Conservation (phyloP, 2,113 vertebrate species). For the Campylorhamphus procurvoides region DNA sequence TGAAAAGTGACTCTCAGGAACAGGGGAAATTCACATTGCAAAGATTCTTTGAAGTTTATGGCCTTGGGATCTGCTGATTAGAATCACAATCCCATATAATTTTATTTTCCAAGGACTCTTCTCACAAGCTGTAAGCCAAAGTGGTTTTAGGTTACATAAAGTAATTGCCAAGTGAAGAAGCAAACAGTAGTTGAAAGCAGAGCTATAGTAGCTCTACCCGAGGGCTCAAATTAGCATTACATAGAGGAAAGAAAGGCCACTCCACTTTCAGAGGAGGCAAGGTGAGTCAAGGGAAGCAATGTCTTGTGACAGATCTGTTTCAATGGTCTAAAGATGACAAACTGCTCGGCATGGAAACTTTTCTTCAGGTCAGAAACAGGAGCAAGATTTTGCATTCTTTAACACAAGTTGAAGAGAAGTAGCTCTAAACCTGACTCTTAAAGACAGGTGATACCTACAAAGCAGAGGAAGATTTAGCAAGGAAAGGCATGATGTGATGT, state of each 20-base stretch:
- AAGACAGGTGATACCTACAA: not conserved
- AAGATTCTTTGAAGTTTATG: constrained; percentile 50
- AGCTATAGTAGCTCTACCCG: not conserved
- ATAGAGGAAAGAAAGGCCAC: not conserved
- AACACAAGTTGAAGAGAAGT: not conserved
- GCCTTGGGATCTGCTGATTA: constrained; percentile 37
- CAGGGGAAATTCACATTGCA: constrained; percentile 34
- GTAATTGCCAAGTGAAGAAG: constrained; percentile 33
- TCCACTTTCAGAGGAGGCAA: not conserved
- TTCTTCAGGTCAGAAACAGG: not conserved
- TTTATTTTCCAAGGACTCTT: constrained; percentile 20
- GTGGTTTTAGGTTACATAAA: constrained; percentile 1
- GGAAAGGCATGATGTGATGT: not conserved
- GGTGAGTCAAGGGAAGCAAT: not conserved
- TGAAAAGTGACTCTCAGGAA: not conserved
- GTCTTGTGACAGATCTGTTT: not conserved
- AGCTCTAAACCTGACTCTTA: not conserved
- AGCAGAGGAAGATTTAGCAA: not conserved
- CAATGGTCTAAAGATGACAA: not conserved
- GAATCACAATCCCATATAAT: constrained; percentile 8
- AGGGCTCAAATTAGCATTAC: not conserved
- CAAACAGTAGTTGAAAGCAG: not conserved
- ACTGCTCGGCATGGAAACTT: not conserved
- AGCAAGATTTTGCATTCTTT: not conserved
- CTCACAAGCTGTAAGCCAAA: not conserved